A percentile compares a stretch with the other conserved stretches of the same genome.
Evolutionary conservation across 2,113 vertebrate genomes (phyloP).

Genomic region (Otocyon megalotis): DNA sequence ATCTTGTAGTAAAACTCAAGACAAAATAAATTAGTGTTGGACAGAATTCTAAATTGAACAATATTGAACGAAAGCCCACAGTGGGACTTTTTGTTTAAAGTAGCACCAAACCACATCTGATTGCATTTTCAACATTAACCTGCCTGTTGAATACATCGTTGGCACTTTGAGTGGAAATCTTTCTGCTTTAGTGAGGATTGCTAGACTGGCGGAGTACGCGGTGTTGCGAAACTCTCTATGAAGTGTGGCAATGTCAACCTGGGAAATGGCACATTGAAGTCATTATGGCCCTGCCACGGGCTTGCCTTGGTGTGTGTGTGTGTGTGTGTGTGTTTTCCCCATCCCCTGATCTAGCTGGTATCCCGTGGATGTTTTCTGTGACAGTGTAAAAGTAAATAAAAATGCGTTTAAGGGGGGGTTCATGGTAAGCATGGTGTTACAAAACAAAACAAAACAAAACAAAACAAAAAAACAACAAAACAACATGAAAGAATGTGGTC

Average conservation of each 20-base stretch:
- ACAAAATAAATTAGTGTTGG: conserved; percentile 85
- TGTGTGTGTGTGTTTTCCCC: conserved; percentile 62
- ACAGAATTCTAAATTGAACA: conserved; percentile 74
- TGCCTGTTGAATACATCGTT: conserved; percentile 62
- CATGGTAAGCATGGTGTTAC: conserved; percentile 92
- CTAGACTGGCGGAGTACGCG: conserved; percentile 66
- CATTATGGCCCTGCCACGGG: conserved; percentile 49
- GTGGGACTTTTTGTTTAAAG: conserved; percentile 84
- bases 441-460: conserved; percentile 86
- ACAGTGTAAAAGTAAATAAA: conserved; percentile 88
- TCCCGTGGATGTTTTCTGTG: conserved; percentile 84
- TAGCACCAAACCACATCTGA: conserved; percentile 92
- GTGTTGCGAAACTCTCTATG: conserved; percentile 81
- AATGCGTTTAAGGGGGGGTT: conserved; percentile 84
- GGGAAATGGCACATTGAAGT: conserved; percentile 86
- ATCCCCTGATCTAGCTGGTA: conserved; percentile 82
- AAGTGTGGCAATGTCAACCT: conserved; percentile 87
- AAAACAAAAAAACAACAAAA: conserved; percentile 75
- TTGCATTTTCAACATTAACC: conserved; percentile 61
- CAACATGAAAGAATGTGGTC: conserved; percentile 81
- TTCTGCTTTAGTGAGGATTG: conserved; percentile 79
- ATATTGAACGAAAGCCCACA: conserved; percentile 77
- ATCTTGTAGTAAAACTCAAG: conserved; percentile 71
- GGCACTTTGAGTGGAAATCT: conserved; percentile 82
- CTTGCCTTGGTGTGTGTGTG: conserved; percentile 78